Conservation (phyloP, 2,888 invertebrate species). For the Shargacucullia verbasci region DNA sequence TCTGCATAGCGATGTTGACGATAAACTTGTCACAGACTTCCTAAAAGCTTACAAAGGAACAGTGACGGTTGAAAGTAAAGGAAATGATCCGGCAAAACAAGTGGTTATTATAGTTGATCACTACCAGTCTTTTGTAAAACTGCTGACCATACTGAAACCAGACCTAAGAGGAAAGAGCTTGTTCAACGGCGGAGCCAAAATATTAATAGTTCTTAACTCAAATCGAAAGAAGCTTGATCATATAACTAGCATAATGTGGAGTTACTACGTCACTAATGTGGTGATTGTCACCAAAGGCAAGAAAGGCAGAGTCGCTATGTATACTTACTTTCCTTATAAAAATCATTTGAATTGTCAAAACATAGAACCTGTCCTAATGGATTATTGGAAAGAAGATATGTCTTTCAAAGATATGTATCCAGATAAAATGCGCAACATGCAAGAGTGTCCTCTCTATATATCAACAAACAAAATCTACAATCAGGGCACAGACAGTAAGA, state of each 20-base stretch:
- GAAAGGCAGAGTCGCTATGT: constrained; percentile 61
- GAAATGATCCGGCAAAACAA: constrained; percentile 65
- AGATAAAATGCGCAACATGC: constrained; percentile 77
- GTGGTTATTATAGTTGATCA: constrained; percentile 71
- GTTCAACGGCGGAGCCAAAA: constrained; percentile 69
- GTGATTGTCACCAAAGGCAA: constrained; percentile 63
- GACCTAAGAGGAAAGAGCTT: constrained; percentile 73
- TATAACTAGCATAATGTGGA: constrained; percentile 72
- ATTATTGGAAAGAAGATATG: constrained; percentile 58
- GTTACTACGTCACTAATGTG: constrained; percentile 68
- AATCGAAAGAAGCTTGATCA: constrained; percentile 64
- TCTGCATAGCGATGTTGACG: constrained; percentile 67
- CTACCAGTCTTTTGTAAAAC: constrained; percentile 68
- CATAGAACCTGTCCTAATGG: constrained; percentile 66
- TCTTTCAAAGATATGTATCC: constrained; percentile 61
- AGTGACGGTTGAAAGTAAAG: constrained; percentile 68
- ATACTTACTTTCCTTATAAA: constrained; percentile 74
- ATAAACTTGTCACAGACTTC: constrained; percentile 63
- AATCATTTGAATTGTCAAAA: constrained; percentile 72
- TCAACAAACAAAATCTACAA: constrained; percentile 76
- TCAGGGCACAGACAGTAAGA: constrained; percentile 69
- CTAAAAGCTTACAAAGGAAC: constrained; percentile 69
- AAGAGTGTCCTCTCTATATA: constrained; percentile 75
- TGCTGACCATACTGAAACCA: constrained; percentile 66
- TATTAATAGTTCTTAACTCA: constrained; percentile 68